Evolutionary conservation across 2,113 vertebrate genomes (phyloP), one percentile per base, ranked within the genome.

Genomic region (Triplophysa tibetana): DNA sequence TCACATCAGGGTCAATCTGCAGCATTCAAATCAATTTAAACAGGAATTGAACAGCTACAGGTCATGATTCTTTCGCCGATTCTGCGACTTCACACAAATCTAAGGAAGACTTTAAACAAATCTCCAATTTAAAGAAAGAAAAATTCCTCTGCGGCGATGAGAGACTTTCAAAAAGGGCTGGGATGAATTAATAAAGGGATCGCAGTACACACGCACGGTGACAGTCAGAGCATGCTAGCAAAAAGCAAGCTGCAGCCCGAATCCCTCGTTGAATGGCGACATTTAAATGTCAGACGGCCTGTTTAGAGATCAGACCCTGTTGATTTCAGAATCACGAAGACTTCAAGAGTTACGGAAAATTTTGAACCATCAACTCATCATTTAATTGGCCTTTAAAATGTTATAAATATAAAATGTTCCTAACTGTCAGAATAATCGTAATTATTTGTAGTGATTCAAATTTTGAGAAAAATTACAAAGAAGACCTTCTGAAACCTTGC

Each of bases 71-170:
- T 41, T 70, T 70, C 85, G 73, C 79, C 66, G 70, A 86, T 83
- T 86, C 84, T 81, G 85, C 83, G 77, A 87, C 77, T 81, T 64
- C 75, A 87, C 75, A 86, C 72, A 85, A 84, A 85, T 80, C 81
- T 45, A 65, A 68, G 72, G 83, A 64, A 88, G 87, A 88, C 85
- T 78, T 88, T 69, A 43, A 75, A 38, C 21, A 61, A 75, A 86
- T 63, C 83, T 79, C 69, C 74, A 74, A 65, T 78, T 77, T 82
- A 88, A 85, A 72, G 80, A 83, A 86, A 85, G 60, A 84, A 81
- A 56, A 5, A 64, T 73, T 75, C 80, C 85, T 82, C 68, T 26
- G 77, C 50, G 61, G 1, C 60, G 66, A 54, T 84, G 41, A 68
- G 62, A 78, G 67, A 76, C 45, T 50, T 80, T 74, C n/a, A 65